Evolutionary conservation across 2,797 vertebrate genomes (phyloP).

Genomic region (Neosilurus hyrtlii): DNA sequence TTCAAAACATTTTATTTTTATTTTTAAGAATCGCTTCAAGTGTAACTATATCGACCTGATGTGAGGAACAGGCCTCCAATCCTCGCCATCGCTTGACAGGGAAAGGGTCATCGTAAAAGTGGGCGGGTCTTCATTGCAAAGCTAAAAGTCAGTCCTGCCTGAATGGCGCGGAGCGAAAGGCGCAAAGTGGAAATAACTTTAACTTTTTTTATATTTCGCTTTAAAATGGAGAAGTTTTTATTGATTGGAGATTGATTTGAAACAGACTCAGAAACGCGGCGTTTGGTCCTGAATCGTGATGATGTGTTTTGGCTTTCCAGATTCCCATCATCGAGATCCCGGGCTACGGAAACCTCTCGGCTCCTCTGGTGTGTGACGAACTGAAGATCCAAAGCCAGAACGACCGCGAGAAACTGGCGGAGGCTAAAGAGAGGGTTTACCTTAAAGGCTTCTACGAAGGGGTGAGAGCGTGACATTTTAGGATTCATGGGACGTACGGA

Average conservation of each 20-base stretch:
- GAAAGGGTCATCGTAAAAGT: too few species aligned
- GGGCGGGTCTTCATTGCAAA: too few species aligned
- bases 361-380: conserved; percentile 86
- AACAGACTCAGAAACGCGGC: neutral
- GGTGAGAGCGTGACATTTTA: conserved; percentile 72
- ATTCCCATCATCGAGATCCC: conserved; percentile 93
- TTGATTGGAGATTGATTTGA: neutral
- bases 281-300: neutral
- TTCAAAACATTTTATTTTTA: too few species aligned
- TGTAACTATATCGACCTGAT: too few species aligned
- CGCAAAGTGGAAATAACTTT: too few species aligned
- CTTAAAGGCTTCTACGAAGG: conserved; percentile 97
- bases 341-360: conserved; percentile 88
- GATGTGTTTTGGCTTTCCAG: conserved; percentile 62
- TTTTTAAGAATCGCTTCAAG: too few species aligned
- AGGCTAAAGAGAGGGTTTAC: conserved; percentile 94
- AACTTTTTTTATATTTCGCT: too few species aligned
- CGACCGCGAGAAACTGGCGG: conserved; percentile 90
- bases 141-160: too few species aligned
- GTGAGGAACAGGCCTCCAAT: too few species aligned
- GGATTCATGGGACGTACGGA: neutral
- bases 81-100: too few species aligned
- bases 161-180: too few species aligned
- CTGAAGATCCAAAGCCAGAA: conserved; percentile 98
- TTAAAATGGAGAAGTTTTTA: too few species aligned